Base-by-base conservation (phyloP, 2,888 invertebrate species). In the Xiphydria camelus region DNA sequence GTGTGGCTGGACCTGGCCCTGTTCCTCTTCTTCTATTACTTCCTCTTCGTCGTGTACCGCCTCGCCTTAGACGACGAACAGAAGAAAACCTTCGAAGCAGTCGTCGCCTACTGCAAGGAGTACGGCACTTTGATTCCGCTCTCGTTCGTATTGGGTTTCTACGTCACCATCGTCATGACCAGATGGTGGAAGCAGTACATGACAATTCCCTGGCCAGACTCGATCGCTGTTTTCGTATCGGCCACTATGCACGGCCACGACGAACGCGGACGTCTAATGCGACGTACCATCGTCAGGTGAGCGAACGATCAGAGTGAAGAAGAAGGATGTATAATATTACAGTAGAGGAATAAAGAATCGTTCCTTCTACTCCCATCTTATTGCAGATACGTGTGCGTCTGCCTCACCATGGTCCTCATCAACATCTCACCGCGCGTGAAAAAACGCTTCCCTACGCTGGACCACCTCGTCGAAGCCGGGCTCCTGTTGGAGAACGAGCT, bases 121-220 rank as follows among this genome's bases (percentile, higher is more conserved):
- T 90, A 89, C 75, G 88, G 87, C 57, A 87, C 86, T 77, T 82
- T 91, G 61, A 92, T 93, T 57, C 93, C 93, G 14, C 76, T 93
- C 53, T 91, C 92, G 5, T 93, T 93, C 73, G 91, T 93, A 47
- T 81, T 93, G 59, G 93, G 93, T 59, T 93, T 93, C 78, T 93
- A 92, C 77, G 91, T 93, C 38, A 85, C 88, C 2, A 85, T 92
- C 55, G 91, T 93, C 39, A 90, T 92, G 84, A 87, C 87, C 42
- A 81, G 93, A 58, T 93, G 92, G 92, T 92, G 92, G 91, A 86
- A 81, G 70, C 91, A 92, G 73, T 92, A 91, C 70, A 86, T 83
- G 42, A 69, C 78, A 6, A 91, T 92, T 62, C 92, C 93, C 2
- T 91, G 90, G 87, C 91, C 92, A 1, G 92, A 93, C 78, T 86